Base-by-base conservation (phyloP, 2,888 invertebrate genomes). In the Encarsia formosa region DNA sequence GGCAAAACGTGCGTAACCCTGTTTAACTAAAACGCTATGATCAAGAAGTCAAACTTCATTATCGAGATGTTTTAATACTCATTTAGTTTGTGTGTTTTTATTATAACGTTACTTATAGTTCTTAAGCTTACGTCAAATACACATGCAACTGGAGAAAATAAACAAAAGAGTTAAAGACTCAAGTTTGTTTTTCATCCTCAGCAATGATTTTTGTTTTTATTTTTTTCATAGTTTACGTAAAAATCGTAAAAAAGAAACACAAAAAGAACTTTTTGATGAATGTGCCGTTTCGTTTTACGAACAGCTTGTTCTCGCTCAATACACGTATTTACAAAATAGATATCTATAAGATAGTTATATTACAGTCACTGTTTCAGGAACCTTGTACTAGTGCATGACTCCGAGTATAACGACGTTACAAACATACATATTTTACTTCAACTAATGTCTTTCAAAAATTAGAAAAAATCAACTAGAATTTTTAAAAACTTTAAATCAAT, bases 381-480 rank as follows among this genome's bases (percentile, higher is more conserved):
- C 59, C 57, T 59, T 59, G 47, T 55, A 59, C 53, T 57, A 57
- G 49, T 43, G 53, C 51, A 59, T 54, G 59, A 57, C 55, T 57
- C 49, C 46, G 57, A 59, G 52, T 38, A 44, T 46, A 56, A 31
- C 43, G 49, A 47, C 37, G 31, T n/a, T n/a, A n/a, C n/a, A n/a
- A n/a, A n/a, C n/a, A n/a, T n/a, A n/a, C n/a, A n/a, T n/a, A n/a
- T n/a, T n/a, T n/a, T n/a, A n/a, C n/a, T n/a, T n/a, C n/a, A n/a
- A n/a, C n/a, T n/a, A n/a, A n/a, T n/a, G n/a, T n/a, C n/a, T n/a
- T n/a, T n/a, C n/a, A n/a, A n/a, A n/a, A n/a, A n/a, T n/a, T n/a
- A n/a, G n/a, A n/a, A n/a, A n/a, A n/a, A n/a, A n/a, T n/a, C n/a
- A n/a, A n/a, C n/a, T n/a, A n/a, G n/a, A n/a, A n/a, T n/a, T n/a